Conservation (phyloP, 2,113 vertebrate species). For the Campylomormyrus numenius region DNA sequence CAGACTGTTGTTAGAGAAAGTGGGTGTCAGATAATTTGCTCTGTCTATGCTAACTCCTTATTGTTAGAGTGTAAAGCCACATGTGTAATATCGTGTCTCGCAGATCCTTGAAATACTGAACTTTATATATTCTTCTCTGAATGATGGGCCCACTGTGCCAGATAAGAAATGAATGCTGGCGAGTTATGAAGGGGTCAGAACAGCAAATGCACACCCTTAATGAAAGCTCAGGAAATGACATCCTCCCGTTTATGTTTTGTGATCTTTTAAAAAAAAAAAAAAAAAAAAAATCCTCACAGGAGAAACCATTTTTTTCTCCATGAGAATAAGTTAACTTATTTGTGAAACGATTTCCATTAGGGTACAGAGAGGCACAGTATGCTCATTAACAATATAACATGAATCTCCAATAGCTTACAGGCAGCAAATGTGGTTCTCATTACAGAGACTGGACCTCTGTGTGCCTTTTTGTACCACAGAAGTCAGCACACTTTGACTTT, state of each 20-base stretch:
- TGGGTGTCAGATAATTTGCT: neutral
- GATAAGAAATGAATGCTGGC: neutral
- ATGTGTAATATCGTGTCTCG: neutral
- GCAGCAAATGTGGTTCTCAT: neutral
- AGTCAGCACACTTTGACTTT: constrained; percentile 14
- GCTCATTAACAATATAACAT: neutral
- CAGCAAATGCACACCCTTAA: neutral
- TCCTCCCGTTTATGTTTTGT: neutral
- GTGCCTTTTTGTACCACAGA: constrained; percentile 21
- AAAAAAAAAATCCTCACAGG: neutral
- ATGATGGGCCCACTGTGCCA: neutral
- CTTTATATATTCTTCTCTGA: neutral
- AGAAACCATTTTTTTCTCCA: neutral
- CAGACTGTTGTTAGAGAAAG: neutral
- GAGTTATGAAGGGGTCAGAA: neutral
- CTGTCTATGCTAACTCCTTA: neutral
- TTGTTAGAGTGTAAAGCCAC: neutral
- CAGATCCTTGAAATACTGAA: neutral
- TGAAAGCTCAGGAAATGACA: neutral
- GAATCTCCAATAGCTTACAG: neutral
- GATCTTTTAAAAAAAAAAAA: neutral
- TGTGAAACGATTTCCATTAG: neutral
- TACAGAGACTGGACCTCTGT: neutral
- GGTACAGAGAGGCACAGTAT: neutral
- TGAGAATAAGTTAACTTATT: neutral